Percentiles rank a stretch among this genome's conserved stretches.
Conservation (phyloP, 2,888 invertebrate species). For the Phengaris arion region DNA sequence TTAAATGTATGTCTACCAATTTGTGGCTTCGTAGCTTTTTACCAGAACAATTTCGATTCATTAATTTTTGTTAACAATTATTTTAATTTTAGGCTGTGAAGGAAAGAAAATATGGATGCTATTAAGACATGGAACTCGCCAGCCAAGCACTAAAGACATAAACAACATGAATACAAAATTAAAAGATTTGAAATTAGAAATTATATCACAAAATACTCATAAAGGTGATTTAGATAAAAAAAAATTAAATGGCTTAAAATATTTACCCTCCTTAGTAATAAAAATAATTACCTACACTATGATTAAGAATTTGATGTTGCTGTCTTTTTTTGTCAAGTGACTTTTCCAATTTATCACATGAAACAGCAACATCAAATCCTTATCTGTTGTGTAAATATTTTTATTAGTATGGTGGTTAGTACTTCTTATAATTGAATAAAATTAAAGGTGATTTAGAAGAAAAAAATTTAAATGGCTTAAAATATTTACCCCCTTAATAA, state of each 20-base stretch:
- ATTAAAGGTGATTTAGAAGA: conserved; percentile 61
- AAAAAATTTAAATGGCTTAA: too few species aligned
- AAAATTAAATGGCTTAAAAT: too few species aligned
- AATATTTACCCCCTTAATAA: too few species aligned
- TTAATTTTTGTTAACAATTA: background rate
- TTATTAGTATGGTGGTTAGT: too few species aligned
- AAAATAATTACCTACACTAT: too few species aligned
- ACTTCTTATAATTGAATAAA: background rate
- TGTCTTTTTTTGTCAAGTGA: too few species aligned
- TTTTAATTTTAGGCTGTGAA: conserved; percentile 76
- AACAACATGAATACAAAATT: conserved; percentile 74
- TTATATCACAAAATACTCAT: conserved; percentile 74
- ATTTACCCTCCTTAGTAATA: too few species aligned
- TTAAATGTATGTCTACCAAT: background rate
- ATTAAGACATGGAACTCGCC: conserved; percentile 88
- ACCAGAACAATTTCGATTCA: background rate
- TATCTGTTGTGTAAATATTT: too few species aligned
- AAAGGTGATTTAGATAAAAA: conserved; percentile 61
- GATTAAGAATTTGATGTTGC: too few species aligned
- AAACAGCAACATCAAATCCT: too few species aligned
- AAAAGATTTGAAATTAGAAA: conserved; percentile 72
- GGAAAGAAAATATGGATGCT: conserved; percentile 86
- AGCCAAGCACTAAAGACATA: conserved; percentile 82
- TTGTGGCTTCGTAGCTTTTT: background rate
- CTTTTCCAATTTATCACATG: too few species aligned